Evolutionary conservation across 2,888 invertebrate species (phyloP), one percentile per base, ranked within the genome.

Genomic region (Colletes collaris): DNA sequence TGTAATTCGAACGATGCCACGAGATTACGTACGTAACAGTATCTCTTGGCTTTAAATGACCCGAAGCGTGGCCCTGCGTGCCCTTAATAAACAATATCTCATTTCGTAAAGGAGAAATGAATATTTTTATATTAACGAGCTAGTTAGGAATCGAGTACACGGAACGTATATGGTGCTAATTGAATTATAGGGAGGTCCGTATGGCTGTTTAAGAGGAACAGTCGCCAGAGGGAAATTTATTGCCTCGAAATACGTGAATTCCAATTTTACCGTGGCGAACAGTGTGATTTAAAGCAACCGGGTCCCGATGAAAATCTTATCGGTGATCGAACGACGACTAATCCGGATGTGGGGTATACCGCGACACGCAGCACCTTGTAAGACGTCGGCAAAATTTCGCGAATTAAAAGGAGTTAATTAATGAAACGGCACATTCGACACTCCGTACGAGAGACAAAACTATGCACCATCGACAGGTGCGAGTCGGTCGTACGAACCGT

Each of bases 401-500:
- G 44, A 40, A 69, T 55, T 55, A 58, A 70, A 46, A 27, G 46
- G 27, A 52, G 59, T 19, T 75, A 83, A 83, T 83, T 83, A 83
- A 83, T 78, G 82, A 52, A 11, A 13, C 7, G 10, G 4, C 8
- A 11, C 8, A 5, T 27, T 40, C 56, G 46, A 44, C 49, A 49
- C 50, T 56, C 13, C n/a, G 13, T 19, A 7, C n/a, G 16, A 50
- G 70, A 69, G 52, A 68, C 59, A 64, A 66, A 71, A 71, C 76
- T 64, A 76, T 76, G 40, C 62, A 55, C 19, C 67, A 44, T 46
- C 72, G 84, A 83, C 84, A 84, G 84, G 84, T 84, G 84, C 81
- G 55, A 11, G 62, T 52, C 73, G 70, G 64, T 76, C 68, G 81
- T 64, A 62, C 53, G 55, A 53, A 46, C 67, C 75, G 62, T 67